Base-by-base conservation (phyloP, 2,797 vertebrate species). In the Oreochromis grahami region DNA sequence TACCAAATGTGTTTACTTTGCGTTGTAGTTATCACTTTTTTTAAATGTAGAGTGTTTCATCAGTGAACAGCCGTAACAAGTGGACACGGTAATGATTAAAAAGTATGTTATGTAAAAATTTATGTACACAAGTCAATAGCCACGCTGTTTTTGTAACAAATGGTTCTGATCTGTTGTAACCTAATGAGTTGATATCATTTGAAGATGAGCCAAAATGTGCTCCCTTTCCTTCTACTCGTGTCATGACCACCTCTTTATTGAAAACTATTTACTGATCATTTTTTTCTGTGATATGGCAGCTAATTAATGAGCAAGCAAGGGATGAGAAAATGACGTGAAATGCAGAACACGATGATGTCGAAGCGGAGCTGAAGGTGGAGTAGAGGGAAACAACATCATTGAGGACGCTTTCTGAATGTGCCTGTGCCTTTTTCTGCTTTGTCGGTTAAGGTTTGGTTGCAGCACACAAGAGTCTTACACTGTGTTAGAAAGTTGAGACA, bases 21-120 rank as follows among this genome's bases (percentile, higher is more conserved):
- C 8, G 14, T 53, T 36, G 12, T 3, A 6, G 8, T 65, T 24
- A 24, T 68, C 70, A 36, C 11, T 55, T 55, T 58, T 79, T 58
- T 12, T 51, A n/a, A 58, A 45, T 3, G 21, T 21, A 7, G 55
- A 55, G 17, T 45, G 53, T 60, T 77, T 8, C 60, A 7, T 72
- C 24, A 41, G 8, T 19, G 29, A 48, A 79, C 74, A 11, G 63
- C 4, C 2, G 3, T 2, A 26, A 78, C 41, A 24, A 77, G 56
- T 14, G 50, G 43, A n/a, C 43, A 0, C 3, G 3, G 58, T 63
- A 38, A 32, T 19, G 53, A 65, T 38, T 11, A 13, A 45, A 63
- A 76, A 36, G 53, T 29, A 24, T 32, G 8, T 84, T 3, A 21
- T 91, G 87, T 92, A 86, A 86, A 84, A 80, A 81, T 2, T 1